Evolutionary conservation across 37 sponge, comb jelly and placozoan genomes (phyloP), one percentile per base, ranked within the genome.

Genomic region (Mnemiopsis leidyi): DNA sequence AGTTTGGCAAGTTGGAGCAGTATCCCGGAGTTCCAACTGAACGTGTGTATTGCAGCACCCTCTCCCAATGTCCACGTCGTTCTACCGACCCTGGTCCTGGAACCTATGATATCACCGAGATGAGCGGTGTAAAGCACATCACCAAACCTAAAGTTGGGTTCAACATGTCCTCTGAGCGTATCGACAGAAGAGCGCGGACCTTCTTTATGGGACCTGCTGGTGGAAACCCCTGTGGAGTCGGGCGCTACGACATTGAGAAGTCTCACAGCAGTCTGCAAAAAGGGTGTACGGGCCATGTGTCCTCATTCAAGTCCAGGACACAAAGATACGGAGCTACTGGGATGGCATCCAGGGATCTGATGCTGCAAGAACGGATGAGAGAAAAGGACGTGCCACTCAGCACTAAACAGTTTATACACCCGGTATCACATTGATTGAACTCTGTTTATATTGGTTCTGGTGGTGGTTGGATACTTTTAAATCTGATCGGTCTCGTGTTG

Each of bases 21-120:
- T 94, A 95, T 76, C 96, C 96, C 23, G 82, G 83, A 1, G 82
- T 69, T 23, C 99, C 99, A n/a, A 94, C 96, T 68, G 97, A 98
- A 76, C 88, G 99, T 71, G 95, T 97, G 0, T 98, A 94, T 94
- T 96, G 95, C 92, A 93, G 93, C 69, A 96, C 99, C 0, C 94
- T 98, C 73, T 95, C 95, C 32, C 99, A 98, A 95, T 98, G 97
- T 39, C 99, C 99, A 0, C 92, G 97, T 3, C 83, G 90, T 23
- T 33, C 36, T 28, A 85, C 90, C 23, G 90, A 85, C 48, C 90
- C 90, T 39, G 90, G 90, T 0, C 90, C 90, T 24, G 90, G 90
- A 23, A 85, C 29, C 2, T 85, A 85, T 21, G 90, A 85, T 33
- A 40, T 85, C 29, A 13, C 40, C 29, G 40, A 85, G 61, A 85